Evolutionary conservation across 2,113 vertebrate genomes (phyloP), one percentile per base, ranked within the genome.

Genomic region (Indicator maculatus): DNA sequence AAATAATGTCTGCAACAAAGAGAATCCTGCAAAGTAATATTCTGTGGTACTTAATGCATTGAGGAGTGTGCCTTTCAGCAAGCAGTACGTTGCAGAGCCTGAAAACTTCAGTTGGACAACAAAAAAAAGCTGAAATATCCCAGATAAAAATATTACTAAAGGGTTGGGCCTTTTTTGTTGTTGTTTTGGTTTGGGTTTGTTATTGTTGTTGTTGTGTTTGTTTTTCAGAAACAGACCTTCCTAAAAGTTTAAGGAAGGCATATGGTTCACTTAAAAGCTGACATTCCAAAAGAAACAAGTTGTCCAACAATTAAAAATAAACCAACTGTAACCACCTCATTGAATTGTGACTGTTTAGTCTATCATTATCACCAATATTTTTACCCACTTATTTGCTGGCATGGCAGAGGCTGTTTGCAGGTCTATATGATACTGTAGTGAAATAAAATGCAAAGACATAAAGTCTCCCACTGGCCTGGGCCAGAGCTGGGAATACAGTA

Each of bases 1-100:
- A 96, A 95, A 95, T 94, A 81, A 96, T 91, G 94, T 91, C 89
- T 96, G 87, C 78, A 95, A 96, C 89, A 96, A 96, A 95, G 93
- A 90, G 92, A 95, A 96, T 94, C 83, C 83, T 95, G 91, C 91
- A 96, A 95, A 89, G 86, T 82, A 95, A 91, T 96, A 96, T 84
- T 96, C 74, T 88, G 81, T 78, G 70, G 80, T 52, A 94, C 74
- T 95, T 93, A 95, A 93, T 96, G 90, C 88, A 86, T 93, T 86
- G 59, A 79, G 41, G 76, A 86, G 31, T 9, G 45, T 87, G 88
- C 72, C 76, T 95, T 88, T 93, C 82, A 95, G 92, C 76, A 89
- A 94, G 92, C 60, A 56, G 59, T 59, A 83, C 9, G 0, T 79
- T 95, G 44, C 50, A 75, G 44, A 92, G 85, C 18, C 65, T 83